These are phyloP conservation scores for Liparis tanakae DNA, from an alignment of 2,797 vertebrate species.

Conservation along the genomic window DNA sequence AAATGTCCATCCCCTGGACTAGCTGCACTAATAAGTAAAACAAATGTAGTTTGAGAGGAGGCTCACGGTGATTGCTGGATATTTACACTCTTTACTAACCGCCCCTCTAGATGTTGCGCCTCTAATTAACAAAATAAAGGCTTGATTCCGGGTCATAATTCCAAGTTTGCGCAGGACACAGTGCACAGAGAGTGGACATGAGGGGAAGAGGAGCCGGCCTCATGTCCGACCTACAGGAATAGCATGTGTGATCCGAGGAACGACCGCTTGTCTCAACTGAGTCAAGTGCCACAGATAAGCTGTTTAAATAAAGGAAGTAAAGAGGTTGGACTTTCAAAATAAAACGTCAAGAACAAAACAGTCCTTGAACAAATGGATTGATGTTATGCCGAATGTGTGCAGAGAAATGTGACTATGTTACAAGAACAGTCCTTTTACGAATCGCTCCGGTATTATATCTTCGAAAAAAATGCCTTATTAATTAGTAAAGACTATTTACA, in stretches of 20 bases:
- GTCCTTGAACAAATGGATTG: not conserved
- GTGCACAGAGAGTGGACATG: conserved; percentile 39
- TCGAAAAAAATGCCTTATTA: fast-evolving
- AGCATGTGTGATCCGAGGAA: conserved; percentile 72
- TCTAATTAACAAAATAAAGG: conserved; percentile 68
- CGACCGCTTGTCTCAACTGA: conserved; percentile 66
- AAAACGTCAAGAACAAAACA: conserved; percentile 14
- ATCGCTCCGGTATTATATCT: not conserved
- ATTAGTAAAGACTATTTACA: too few relatives aligned
- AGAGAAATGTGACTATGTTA: not conserved
- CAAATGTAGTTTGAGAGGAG: conserved; percentile 61
- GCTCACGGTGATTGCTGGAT: conserved; percentile 54
- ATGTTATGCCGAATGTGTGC: not conserved
- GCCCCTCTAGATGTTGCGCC: conserved; percentile 52
- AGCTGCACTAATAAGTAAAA: conserved; percentile 51
- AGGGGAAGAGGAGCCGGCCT: conserved; percentile 71
- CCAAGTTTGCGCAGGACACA: conserved; percentile 43
- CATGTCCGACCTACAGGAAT: conserved; percentile 77
- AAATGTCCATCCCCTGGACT: conserved; percentile 51
- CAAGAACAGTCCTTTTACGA: not conserved
- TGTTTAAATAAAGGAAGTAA: conserved; percentile 35
- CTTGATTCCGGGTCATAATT: conserved; percentile 49
- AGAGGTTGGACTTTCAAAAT: conserved; percentile 51
- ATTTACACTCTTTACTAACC: conserved; percentile 66
- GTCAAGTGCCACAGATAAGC: conserved; percentile 41